Evolutionary conservation across 2,113 vertebrate genomes (phyloP).

Genomic region (Phyllostomus discolor): DNA sequence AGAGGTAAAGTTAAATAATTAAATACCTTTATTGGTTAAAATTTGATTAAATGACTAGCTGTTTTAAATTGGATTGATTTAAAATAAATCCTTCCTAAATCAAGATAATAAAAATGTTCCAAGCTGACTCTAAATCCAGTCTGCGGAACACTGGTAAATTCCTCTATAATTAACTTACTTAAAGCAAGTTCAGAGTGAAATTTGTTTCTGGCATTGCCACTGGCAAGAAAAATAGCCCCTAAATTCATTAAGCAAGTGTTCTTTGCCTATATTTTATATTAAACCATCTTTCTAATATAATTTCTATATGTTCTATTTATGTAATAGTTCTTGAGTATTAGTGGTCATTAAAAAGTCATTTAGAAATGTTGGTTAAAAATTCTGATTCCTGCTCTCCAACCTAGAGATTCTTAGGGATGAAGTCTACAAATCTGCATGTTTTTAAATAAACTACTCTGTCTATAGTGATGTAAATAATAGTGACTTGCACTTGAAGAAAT

Average conservation of each 20-base stretch:
- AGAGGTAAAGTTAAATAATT: not conserved
- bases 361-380: not conserved
- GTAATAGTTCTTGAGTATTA: not conserved
- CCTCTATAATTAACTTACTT: conserved; percentile 51
- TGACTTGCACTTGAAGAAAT: not conserved
- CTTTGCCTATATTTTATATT: not conserved
- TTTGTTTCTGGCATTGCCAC: not conserved
- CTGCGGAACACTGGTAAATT: conserved; percentile 42
- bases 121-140: conserved; percentile 36
- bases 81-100: conserved; percentile 50
- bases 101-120: conserved; percentile 51
- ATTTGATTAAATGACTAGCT: conserved; percentile 28
- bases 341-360: not conserved
- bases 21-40: conserved; percentile 8
- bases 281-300: not conserved
- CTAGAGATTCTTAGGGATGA: not conserved
- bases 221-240: not conserved
- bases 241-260: not conserved
- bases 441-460: not conserved
- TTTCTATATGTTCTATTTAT: not conserved
- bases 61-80: conserved; percentile 40
- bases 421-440: not conserved
- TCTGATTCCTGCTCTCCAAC: not conserved
- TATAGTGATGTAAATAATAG: not conserved
- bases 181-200: conserved; percentile 43